A percentile compares a stretch with the other conserved stretches of the same genome.
These are phyloP conservation scores for Ornithorhynchus anatinus DNA, from an alignment of 2,113 vertebrate genomes.

Conservation along the genomic window DNA sequence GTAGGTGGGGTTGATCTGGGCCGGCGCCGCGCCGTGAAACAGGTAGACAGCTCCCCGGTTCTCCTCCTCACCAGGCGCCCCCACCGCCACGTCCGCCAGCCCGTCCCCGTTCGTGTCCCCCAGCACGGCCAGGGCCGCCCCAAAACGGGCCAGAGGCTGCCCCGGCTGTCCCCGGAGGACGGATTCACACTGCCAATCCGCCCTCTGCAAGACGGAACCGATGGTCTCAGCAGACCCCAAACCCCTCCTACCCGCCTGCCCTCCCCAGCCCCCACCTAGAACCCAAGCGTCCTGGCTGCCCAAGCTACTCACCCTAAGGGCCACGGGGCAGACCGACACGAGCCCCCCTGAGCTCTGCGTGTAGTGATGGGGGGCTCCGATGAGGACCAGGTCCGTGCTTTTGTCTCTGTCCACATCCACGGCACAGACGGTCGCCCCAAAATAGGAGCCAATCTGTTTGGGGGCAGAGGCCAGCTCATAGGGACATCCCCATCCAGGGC, in stretches of 20 bases:
- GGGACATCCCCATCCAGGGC: neutral
- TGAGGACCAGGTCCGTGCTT: conserved; percentile 48
- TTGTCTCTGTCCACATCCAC: conserved; percentile 48
- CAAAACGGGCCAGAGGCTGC: conserved; percentile 73
- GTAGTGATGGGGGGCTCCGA: conserved; percentile 59
- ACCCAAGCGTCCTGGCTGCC: neutral
- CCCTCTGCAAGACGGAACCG: neutral
- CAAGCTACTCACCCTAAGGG: neutral
- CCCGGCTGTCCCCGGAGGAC: conserved; percentile 42
- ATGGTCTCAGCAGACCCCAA: neutral
- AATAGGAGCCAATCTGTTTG: conserved; percentile 65
- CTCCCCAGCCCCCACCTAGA: neutral
- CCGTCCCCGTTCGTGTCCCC: conserved; percentile 80
- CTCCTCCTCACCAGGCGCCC: conserved; percentile 80
- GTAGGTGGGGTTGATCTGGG: conserved; percentile 49
- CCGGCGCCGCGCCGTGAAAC: conserved; percentile 64
- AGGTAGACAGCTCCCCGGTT: conserved; percentile 79
- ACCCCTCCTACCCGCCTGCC: neutral
- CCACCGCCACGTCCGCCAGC: conserved; percentile 77
- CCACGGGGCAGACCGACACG: conserved; percentile 38
- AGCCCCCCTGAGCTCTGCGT: conserved; percentile 34
- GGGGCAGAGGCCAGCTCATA: neutral
- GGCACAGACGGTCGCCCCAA: conserved; percentile 58
- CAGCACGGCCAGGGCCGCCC: conserved; percentile 70
- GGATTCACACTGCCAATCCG: conserved; percentile 12